phyloP scores from a whole-genome alignment of 2,888 invertebrate species.

The Lacanobia oleracea region DNA sequence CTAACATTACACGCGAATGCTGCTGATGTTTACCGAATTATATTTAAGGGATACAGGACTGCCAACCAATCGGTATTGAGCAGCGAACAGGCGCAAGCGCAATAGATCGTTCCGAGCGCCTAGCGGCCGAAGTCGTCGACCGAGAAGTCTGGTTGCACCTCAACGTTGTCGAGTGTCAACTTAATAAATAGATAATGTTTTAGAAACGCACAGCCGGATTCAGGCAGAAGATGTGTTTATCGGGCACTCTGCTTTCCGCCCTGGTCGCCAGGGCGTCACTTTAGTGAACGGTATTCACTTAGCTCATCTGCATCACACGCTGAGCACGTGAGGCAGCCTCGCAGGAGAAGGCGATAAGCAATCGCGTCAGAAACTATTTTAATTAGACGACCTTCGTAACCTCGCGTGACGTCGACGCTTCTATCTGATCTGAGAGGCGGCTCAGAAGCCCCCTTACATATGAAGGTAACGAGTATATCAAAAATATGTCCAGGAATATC shows the following conservation, averaged over 20 bases:
- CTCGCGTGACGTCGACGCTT: slow-evolving; percentile 2
- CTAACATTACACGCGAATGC: too few relatives aligned
- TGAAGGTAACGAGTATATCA: too few relatives aligned
- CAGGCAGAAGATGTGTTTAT: not conserved
- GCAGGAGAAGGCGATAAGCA: slow-evolving; percentile 23
- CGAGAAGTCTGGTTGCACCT: not conserved
- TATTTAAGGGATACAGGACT: too few relatives aligned
- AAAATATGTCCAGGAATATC: too few relatives aligned
- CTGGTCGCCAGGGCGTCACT: not conserved
- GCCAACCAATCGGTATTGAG: too few relatives aligned
- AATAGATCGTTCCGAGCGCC: not conserved
- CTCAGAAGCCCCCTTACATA: too few relatives aligned
- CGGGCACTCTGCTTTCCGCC: not conserved
- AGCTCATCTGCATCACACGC: not conserved
- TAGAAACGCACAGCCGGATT: not conserved
- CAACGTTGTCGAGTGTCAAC: not conserved
- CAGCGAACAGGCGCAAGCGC: too few relatives aligned
- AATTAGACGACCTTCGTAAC: slow-evolving; percentile 35
- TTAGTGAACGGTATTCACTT: not conserved
- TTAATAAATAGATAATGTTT: not conserved
- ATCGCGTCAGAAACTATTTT: slow-evolving; percentile 7
- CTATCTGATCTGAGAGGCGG: too few relatives aligned
- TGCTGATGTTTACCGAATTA: too few relatives aligned
- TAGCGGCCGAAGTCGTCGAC: not conserved
- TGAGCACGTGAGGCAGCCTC: slow-evolving; percentile 18